Conservation (phyloP, 2,797 vertebrate species). For the Nothura maculosa region DNA sequence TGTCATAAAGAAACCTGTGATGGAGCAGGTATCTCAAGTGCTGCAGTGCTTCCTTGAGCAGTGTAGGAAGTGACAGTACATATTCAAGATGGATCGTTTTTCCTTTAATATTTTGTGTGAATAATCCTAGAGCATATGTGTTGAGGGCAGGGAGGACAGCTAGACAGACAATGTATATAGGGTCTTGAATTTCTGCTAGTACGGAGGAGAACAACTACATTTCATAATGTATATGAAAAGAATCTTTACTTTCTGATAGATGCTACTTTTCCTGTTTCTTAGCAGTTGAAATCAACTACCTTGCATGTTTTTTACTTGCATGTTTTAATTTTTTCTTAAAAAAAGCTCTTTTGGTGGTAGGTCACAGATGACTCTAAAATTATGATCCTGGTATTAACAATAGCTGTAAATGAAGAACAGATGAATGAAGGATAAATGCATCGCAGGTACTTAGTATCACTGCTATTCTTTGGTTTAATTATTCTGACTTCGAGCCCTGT, state of each 20-base stretch:
- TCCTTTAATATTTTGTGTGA: not conserved
- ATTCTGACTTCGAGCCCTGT: not conserved
- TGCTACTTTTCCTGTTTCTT: not conserved
- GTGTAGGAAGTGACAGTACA: not conserved
- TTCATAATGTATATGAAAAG: not conserved
- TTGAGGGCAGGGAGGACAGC: not conserved
- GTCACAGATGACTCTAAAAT: not conserved
- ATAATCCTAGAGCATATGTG: not conserved
- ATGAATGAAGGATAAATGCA: not conserved
- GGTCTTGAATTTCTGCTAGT: not conserved
- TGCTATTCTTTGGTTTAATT: not conserved
- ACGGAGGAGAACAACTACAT: not conserved
- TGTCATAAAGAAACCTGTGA: not conserved
- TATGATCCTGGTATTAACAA: not conserved
- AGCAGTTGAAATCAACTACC: not conserved
- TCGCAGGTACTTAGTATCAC: not conserved
- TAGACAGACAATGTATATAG: not conserved
- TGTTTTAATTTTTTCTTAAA: not conserved
- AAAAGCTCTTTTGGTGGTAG: not conserved
- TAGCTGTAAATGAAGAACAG: not conserved
- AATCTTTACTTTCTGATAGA: not conserved
- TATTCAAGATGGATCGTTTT: not conserved
- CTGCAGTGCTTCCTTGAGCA: not conserved
- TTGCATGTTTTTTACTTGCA: not conserved
- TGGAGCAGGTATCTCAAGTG: not conserved